These are phyloP conservation scores for Diplodus sargus DNA, from an alignment of 2,797 vertebrate species.

Conservation along the genomic window DNA sequence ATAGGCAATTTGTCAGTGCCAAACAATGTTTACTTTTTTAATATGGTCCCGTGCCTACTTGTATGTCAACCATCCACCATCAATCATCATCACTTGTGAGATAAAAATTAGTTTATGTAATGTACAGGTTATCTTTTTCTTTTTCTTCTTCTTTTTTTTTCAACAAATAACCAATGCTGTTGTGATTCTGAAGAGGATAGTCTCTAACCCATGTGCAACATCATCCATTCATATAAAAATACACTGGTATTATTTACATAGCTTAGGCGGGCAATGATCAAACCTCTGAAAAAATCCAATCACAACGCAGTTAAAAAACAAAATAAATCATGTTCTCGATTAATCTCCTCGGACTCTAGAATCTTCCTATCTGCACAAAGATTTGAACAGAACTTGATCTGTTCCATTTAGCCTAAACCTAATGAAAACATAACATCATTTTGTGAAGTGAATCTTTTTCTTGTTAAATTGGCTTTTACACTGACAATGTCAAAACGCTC, in stretches of 20 bases:
- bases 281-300: neutral
- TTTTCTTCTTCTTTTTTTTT: neutral
- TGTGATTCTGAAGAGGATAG: neutral
- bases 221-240: neutral
- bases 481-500: neutral
- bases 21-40: neutral
- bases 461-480: neutral
- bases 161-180: neutral
- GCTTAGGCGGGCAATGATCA: neutral
- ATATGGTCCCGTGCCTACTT: too few species aligned
- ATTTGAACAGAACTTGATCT: conserved; percentile 4
- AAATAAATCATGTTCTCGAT: too few species aligned
- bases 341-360: too few species aligned
- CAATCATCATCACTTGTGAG: neutral
- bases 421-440: neutral
- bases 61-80: neutral
- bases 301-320: neutral
- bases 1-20: neutral
- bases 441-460: neutral
- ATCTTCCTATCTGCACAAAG: neutral
- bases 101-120: neutral
- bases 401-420: neutral
- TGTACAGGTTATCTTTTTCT: neutral
- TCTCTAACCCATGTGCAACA: neutral
- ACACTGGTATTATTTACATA: neutral